Evolutionary conservation across 2,797 vertebrate species (phyloP).

Genomic region (Pangasius djambal): DNA sequence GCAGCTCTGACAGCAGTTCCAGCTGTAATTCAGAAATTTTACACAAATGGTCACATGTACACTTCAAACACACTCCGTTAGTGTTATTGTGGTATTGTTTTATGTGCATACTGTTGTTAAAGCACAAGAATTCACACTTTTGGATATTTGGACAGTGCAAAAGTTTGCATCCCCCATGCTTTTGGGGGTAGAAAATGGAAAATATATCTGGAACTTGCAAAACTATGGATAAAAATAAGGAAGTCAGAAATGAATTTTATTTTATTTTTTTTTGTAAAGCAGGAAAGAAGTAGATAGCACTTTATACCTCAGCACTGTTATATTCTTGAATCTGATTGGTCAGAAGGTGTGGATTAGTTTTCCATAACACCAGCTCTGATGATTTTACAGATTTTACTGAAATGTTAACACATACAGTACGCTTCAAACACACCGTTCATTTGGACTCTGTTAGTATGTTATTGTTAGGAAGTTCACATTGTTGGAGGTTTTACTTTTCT

Average conservation of each 20-base stretch:
- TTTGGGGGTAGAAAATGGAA: background rate
- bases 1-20: background rate
- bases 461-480: too few relatives aligned
- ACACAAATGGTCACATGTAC: background rate
- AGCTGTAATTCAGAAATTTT: background rate
- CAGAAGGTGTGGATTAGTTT: too few relatives aligned
- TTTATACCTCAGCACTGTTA: background rate
- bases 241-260: background rate
- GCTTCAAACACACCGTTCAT: background rate
- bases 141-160: background rate
- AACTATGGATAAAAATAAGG: background rate
- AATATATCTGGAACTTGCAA: background rate
- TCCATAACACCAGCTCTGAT: background rate
- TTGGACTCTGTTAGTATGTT: background rate
- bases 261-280: background rate
- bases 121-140: background rate
- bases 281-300: background rate
- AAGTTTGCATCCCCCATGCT: background rate
- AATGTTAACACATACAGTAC: background rate
- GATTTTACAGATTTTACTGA: background rate
- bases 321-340: background rate
- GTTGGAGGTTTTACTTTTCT: background rate
- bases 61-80: background rate
- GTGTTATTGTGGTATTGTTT: background rate
- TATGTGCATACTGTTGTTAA: background rate